phyloP scores from a whole-genome alignment of 2,888 invertebrate genomes.

The Ectemnius continuus region DNA sequence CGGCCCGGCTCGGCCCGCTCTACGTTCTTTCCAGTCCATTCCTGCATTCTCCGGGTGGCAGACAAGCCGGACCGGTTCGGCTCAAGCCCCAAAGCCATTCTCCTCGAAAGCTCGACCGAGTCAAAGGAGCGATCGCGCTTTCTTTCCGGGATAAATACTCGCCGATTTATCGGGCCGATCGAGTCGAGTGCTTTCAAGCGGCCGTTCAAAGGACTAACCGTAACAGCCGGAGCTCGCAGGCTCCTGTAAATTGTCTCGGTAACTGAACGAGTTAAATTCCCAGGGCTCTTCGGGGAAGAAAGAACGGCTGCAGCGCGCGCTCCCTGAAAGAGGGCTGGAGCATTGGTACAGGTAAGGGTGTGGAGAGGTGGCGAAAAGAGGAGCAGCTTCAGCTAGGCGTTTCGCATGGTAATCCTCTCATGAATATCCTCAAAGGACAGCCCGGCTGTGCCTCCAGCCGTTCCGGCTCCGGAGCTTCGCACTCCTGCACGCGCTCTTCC shows the following conservation, averaged over 20 bases:
- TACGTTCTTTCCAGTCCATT: slow-evolving; percentile 31
- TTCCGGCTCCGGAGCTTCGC: background rate
- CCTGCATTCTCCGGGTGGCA: background rate
- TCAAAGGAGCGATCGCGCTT: slow-evolving; percentile 15
- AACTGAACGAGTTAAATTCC: slow-evolving; percentile 62
- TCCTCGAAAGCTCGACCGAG: slow-evolving; percentile 8
- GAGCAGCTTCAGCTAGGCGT: slow-evolving; percentile 65
- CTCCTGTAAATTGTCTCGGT: slow-evolving; percentile 60
- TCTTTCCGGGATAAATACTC: slow-evolving; percentile 40
- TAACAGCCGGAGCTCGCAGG: slow-evolving; percentile 16
- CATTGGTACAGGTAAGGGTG: slow-evolving; percentile 25
- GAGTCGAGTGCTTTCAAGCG: slow-evolving; percentile 29
- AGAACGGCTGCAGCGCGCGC: slow-evolving; percentile 22
- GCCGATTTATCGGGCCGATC: slow-evolving; percentile 48
- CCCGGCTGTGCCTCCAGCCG: background rate
- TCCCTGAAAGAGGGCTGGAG: slow-evolving; percentile 38
- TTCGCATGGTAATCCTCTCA: slow-evolving; percentile 75
- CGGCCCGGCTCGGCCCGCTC: no score
- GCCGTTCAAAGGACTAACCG: slow-evolving; percentile 33
- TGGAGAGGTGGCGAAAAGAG: slow-evolving; percentile 53
- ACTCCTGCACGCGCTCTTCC: slow-evolving; percentile 24
- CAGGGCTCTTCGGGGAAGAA: slow-evolving; percentile 41
- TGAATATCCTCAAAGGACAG: slow-evolving; percentile 73
- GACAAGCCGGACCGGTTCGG: no score
- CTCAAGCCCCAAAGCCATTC: background rate